Evolutionary conservation across 2,888 invertebrate species (phyloP), one percentile per base, ranked within the genome.

Genomic region (Synergus japonicus): DNA sequence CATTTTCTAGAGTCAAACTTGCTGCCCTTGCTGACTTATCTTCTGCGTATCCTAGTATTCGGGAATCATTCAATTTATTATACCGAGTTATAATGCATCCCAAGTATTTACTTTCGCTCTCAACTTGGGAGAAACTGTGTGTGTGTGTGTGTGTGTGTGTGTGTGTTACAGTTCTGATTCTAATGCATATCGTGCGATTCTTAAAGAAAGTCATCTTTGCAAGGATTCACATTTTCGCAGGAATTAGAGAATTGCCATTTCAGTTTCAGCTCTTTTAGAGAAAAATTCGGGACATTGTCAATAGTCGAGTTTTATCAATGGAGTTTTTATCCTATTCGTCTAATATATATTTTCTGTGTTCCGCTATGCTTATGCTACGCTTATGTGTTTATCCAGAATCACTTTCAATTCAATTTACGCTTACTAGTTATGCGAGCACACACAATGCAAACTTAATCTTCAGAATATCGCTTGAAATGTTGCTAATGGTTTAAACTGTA

Each of bases 331-430:
- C 29, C 29, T 29, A 29, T 29, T 29, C 29, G 2, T 29, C 29
- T 29, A 29, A 22, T 22, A 22, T 22, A 29, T 29, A 2, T 29
- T 29, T 29, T 29, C 29, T 29, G 29, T 29, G 29, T 29, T 29
- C 29, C 29, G 29, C 29, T 29, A 29, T 29, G 29, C 29, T 29
- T 29, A 29, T 29, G 29, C 29, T 29, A 29, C 2, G 29, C 29
- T 29, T 29, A 29, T 29, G 29, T 29, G 29, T 29, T 29, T 29
- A 29, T 29, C 29, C 46, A 49, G 69, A 69, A 69, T 69, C 69
- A 69, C 69, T 69, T 69, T 49, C 46, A 69, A 69, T 69, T 69
- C 29, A 69, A 46, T 69, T 69, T 69, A 69, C 69, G 49, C 46
- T 69, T 4, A 46, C 15, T 29, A 49, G 29, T 69, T 29, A 69